A percentile compares a stretch with the other conserved stretches of the same genome.
Evolutionary conservation across 2,113 vertebrate species (phyloP).

Genomic region (Coryphaenoides rupestris): DNA sequence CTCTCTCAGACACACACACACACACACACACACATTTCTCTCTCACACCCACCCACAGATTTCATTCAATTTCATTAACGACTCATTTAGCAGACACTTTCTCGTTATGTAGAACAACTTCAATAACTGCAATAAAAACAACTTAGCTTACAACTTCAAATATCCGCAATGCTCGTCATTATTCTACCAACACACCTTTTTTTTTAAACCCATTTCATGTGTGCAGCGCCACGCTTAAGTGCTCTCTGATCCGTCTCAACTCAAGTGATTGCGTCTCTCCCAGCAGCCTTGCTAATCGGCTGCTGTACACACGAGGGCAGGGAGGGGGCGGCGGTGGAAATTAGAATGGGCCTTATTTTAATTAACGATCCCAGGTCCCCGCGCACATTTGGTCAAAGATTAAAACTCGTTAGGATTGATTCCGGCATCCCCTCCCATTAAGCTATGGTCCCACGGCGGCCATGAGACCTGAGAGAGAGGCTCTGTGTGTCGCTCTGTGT

Average conservation of each 20-base stretch:
- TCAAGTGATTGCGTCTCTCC: background rate
- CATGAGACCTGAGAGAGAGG: slow-evolving; percentile 19
- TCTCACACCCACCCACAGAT: too few relatives aligned
- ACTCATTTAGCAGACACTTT: too few relatives aligned
- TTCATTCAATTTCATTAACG: too few relatives aligned
- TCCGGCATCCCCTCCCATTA: slow-evolving; percentile 45
- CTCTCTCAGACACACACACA: too few relatives aligned
- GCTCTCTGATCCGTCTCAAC: background rate
- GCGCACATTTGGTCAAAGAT: slow-evolving; percentile 55
- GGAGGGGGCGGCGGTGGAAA: slow-evolving; percentile 15
- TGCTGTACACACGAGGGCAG: background rate
- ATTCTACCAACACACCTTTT: too few relatives aligned
- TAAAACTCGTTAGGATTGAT: slow-evolving; percentile 67
- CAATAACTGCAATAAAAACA: too few relatives aligned
- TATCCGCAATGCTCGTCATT: too few relatives aligned
- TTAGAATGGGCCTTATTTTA: slow-evolving; percentile 55
- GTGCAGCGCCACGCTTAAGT: too few relatives aligned
- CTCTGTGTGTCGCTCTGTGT: slow-evolving; percentile 3
- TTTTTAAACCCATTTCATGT: too few relatives aligned
- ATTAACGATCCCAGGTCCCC: slow-evolving; percentile 57
- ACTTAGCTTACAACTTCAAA: too few relatives aligned
- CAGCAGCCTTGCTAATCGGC: background rate
- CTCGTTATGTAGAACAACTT: too few relatives aligned
- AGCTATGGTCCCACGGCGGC: slow-evolving; percentile 21
- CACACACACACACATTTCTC: too few relatives aligned